Conservation (phyloP, 2,797 vertebrate genomes). For the Lateolabrax maculatus region DNA sequence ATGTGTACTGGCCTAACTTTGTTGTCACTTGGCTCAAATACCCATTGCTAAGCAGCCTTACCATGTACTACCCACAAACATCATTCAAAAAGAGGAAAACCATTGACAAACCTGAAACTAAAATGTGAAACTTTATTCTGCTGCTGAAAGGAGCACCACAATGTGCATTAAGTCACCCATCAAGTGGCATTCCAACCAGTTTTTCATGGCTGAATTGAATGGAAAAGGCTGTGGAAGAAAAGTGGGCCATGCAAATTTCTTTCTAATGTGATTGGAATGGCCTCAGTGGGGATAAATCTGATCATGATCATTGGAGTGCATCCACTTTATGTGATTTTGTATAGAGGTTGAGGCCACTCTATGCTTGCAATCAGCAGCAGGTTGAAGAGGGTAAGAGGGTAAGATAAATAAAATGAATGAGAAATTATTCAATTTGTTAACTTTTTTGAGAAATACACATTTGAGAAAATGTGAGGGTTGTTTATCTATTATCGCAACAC, state of each 20-base stretch:
- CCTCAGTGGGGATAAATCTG: conserved; percentile 73
- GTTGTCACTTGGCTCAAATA: conserved; percentile 6
- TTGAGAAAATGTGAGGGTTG: conserved; percentile 27
- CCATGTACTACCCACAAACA: background rate
- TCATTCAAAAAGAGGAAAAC: background rate
- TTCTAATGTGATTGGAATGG: conserved; percentile 78
- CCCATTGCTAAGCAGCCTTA: background rate
- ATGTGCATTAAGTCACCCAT: conserved; percentile 60
- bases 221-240: conserved; percentile 51
- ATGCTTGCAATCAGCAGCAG: conserved; percentile 65
- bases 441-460: conserved; percentile 35
- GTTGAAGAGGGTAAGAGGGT: conserved; percentile 62
- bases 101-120: conserved; percentile 17
- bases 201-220: conserved; percentile 66
- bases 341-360: conserved; percentile 56
- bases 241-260: conserved; percentile 66
- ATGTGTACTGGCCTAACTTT: background rate
- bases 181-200: conserved; percentile 62
- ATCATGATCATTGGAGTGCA: conserved; percentile 78
- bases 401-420: conserved; percentile 69
- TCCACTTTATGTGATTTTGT: conserved; percentile 76
- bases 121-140: conserved; percentile 30
- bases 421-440: conserved; percentile 63
- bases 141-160: conserved; percentile 27
- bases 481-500: conserved; percentile 47